phyloP scores from a whole-genome alignment of 2,797 vertebrate genomes.

The Emys orbicularis region DNA sequence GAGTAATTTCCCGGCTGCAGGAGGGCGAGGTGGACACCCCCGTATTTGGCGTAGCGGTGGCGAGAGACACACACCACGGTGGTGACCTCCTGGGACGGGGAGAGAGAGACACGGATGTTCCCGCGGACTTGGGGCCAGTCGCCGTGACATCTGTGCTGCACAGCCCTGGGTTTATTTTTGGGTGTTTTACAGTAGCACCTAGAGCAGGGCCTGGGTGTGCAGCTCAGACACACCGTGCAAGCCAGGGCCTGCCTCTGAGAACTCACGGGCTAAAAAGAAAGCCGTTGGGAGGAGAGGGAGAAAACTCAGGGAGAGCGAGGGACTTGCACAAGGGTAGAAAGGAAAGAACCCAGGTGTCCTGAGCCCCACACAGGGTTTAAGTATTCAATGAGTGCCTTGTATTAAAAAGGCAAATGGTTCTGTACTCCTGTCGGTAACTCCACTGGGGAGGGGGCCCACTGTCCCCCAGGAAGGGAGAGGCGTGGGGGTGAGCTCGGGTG shows the following conservation, averaged over 20 bases:
- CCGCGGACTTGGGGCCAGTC: rapidly evolving
- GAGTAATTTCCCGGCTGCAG: slow-evolving; percentile 85
- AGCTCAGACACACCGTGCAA: not conserved
- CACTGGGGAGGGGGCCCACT: too few species aligned
- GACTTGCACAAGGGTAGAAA: not conserved
- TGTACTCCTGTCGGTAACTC: not conserved
- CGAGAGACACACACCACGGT: slow-evolving; percentile 84
- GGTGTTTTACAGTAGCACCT: not conserved
- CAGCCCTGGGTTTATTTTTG: not conserved
- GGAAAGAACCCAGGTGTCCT: not conserved
- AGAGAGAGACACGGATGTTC: not conserved
- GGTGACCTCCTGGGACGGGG: slow-evolving; percentile 75
- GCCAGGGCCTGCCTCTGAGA: not conserved
- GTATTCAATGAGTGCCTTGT: not conserved
- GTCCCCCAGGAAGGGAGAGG: not conserved
- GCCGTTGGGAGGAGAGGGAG: not conserved
- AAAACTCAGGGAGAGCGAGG: not conserved
- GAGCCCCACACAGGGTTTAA: not conserved
- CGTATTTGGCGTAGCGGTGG: slow-evolving; percentile 79
- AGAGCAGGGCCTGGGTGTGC: not conserved
- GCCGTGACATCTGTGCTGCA: not conserved
- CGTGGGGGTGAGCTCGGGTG: not conserved
- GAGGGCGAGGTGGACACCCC: slow-evolving; percentile 79
- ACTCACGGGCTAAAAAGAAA: not conserved
- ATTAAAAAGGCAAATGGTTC: not conserved